These are phyloP conservation scores for Heterocephalus glaber DNA, from an alignment of 2,113 vertebrate species.

Conservation along the genomic window DNA sequence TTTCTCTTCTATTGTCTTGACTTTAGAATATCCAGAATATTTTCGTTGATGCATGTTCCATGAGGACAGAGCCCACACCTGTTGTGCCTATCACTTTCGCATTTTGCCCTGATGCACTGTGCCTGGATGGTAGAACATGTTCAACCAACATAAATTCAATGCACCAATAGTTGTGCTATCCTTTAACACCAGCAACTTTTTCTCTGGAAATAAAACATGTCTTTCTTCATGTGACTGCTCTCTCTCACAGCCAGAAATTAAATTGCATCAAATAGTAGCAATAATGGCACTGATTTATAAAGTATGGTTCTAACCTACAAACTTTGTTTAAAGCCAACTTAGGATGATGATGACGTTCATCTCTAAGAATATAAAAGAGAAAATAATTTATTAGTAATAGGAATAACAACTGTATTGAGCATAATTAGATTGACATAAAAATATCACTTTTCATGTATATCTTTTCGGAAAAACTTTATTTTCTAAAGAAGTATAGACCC, in stretches of 20 bases:
- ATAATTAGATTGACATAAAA: background rate
- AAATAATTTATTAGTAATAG: background rate
- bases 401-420: background rate
- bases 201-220: background rate
- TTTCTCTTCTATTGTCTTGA: background rate
- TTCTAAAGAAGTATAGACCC: background rate
- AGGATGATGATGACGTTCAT: background rate
- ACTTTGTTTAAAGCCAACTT: background rate
- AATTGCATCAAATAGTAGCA: background rate
- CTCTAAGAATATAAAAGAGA: background rate
- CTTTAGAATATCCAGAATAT: background rate
- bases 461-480: conserved; percentile 32
- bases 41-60: background rate
- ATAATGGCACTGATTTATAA: background rate
- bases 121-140: background rate
- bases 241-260: conserved; percentile 4
- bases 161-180: background rate
- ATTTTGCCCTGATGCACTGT: background rate
- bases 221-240: background rate
- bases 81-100: background rate
- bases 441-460: background rate
- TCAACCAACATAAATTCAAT: background rate
- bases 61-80: background rate
- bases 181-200: conserved; percentile 4
- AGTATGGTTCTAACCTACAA: background rate